Percentiles rank a stretch among this genome's conserved stretches.
Conservation (phyloP, 1,140 invertebrate species). For the Homalodisca vitripennis region DNA sequence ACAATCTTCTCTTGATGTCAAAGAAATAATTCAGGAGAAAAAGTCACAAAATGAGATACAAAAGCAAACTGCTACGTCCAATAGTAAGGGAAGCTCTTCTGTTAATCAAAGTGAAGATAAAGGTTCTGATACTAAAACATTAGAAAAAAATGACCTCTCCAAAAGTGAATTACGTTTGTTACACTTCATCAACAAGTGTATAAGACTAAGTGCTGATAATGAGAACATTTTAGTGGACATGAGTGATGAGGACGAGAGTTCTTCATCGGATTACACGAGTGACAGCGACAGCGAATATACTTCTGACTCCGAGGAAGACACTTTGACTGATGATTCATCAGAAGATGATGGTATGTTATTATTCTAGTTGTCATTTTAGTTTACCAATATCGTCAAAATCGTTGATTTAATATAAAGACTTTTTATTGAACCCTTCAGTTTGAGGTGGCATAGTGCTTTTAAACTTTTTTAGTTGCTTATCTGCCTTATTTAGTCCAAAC, state of each 20-base stretch:
- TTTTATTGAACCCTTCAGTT: no score
- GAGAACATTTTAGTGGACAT: neutral
- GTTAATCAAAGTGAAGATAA: no score
- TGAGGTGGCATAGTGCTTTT: no score
- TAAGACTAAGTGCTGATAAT: constrained; percentile 6
- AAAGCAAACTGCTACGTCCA: neutral
- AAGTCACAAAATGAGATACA: neutral
- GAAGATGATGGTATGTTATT: constrained; percentile 18
- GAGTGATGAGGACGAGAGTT: neutral
- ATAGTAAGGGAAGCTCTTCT: no score
- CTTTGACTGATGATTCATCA: constrained; percentile 13
- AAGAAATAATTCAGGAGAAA: neutral
- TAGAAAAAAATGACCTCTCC: no score
- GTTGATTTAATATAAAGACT: no score
- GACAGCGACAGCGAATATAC: constrained; percentile 19
- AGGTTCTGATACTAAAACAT: no score
- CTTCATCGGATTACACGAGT: constrained; percentile 5
- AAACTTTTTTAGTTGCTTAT: no score
- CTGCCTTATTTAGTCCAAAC: no score
- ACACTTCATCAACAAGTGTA: constrained; percentile 16
- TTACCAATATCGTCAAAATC: no score
- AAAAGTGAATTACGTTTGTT: neutral
- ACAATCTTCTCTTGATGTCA: neutral
- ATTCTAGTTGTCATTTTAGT: no score
- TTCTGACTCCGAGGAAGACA: constrained; percentile 9